Evolutionary conservation across 2,797 vertebrate genomes (phyloP), one percentile per base, ranked within the genome.

Genomic region (Limosa lapponica): DNA sequence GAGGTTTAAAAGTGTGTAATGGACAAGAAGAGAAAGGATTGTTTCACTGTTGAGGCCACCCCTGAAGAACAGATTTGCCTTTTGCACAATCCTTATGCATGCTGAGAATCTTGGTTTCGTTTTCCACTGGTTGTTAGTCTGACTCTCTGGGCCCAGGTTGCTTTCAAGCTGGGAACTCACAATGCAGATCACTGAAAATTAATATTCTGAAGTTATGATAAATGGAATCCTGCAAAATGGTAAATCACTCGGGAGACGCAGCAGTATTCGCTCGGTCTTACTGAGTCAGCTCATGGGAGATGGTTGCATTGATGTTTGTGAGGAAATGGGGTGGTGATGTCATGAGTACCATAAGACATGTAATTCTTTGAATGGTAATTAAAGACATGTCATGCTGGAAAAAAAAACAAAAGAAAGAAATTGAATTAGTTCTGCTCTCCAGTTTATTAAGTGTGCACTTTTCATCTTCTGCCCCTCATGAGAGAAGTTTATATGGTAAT

Each of bases 221-320:
- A 86, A 55, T 27, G 51, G 32, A 75, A 14, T 57, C 17, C 41
- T 79, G 24, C 23, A 51, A 69, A 87, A 58, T 54, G 15, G 30
- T 65, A 14, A n/a, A 18, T 58, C 24, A 20, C 5, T 49, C 34
- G 7, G 37, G 41, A 91, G 34, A 59, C 39, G 44, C 24, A 52
- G 71, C 2, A 1, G 5, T 1, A 0, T 75, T 89, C 2, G 0
- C 20, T 74, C 15, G 23, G 19, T 71, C 8, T 77, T 83, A 59
- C 24, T n/a, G 54, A 59, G 36, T 59, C 34, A 19, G 10, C n/a
- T 52, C 13, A 2, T 11, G 49, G 41, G 19, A 66, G 51, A 30
- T 15, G 20, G 32, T 52, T 79, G 28, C 8, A 6, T 59, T 73
- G 36, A 43, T 19, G 30, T 51, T 37, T 79, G 16, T 46, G 55